These are phyloP conservation scores for Podarcis lilfordi DNA, from an alignment of 2,797 vertebrate species.

Conservation along the genomic window DNA sequence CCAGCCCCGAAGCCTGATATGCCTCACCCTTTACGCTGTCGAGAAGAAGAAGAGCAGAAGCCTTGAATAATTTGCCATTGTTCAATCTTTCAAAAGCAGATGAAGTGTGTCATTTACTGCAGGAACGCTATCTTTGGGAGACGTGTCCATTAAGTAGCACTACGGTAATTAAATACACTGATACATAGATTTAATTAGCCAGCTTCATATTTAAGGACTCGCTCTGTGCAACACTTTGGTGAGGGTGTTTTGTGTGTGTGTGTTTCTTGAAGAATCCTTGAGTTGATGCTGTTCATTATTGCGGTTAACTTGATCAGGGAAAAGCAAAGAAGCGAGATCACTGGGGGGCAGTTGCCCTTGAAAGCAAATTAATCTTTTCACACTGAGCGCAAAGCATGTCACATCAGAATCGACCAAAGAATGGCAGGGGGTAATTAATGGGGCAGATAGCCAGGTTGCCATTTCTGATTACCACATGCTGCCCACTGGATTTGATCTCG, in stretches of 20 bases:
- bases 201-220: constrained; percentile 23
- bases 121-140: constrained; percentile 30
- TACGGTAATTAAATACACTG: constrained; percentile 52
- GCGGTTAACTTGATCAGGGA: constrained; percentile 29
- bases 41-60: neutral
- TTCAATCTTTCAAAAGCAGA: constrained; percentile 58
- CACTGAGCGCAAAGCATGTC: constrained; percentile 49
- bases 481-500: constrained; percentile 30
- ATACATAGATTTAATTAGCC: constrained; percentile 54
- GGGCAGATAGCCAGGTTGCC: constrained; percentile 50
- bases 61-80: constrained; percentile 55
- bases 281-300: constrained; percentile 25
- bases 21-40: constrained; percentile 40
- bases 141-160: constrained; percentile 53
- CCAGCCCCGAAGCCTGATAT: neutral
- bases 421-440: constrained; percentile 68
- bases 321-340: constrained; percentile 19
- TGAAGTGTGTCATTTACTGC: constrained; percentile 54
- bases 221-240: constrained; percentile 48
- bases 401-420: constrained; percentile 45
- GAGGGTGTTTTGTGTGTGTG: neutral
- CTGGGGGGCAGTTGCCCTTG: constrained; percentile 64
- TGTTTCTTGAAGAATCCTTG: constrained; percentile 18
- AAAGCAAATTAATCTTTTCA: constrained; percentile 53
- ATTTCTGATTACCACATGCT: constrained; percentile 52